These are phyloP conservation scores for Manis javanica DNA, from an alignment of 2,797 vertebrate genomes.

Conservation along the genomic window DNA sequence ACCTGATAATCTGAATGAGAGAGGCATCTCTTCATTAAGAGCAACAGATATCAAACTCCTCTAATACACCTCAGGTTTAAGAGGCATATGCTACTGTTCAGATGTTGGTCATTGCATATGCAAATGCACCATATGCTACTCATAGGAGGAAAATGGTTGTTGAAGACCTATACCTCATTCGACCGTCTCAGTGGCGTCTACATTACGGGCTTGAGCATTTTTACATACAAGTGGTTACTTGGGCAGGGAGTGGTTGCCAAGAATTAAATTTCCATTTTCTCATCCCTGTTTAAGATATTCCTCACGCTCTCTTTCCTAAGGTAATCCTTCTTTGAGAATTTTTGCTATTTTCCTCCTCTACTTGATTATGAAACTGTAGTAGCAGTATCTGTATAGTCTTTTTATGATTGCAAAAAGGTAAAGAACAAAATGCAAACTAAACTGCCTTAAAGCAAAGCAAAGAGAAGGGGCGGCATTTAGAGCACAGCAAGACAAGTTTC, in stretches of 20 bases:
- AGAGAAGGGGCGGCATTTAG: not conserved
- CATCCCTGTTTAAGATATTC: not conserved
- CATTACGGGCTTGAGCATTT: not conserved
- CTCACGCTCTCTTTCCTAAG: not conserved
- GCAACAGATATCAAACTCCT: not conserved
- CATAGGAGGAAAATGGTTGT: not conserved
- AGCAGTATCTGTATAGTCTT: not conserved
- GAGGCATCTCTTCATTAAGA: not conserved
- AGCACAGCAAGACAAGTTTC: not conserved
- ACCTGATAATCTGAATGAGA: not conserved
- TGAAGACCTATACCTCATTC: not conserved
- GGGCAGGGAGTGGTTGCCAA: not conserved
- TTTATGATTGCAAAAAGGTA: not conserved
- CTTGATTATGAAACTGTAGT: conserved; percentile 17
- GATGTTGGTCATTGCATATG: not conserved
- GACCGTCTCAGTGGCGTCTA: not conserved
- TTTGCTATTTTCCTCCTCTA: not conserved
- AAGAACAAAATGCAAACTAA: not conserved
- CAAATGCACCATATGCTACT: not conserved
- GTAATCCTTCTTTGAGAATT: not conserved
- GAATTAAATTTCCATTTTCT: not conserved
- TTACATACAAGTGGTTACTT: not conserved
- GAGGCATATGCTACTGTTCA: not conserved
- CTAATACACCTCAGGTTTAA: not conserved
- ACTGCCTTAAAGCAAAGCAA: conserved; percentile 22